These are phyloP conservation scores for Scaptomyza graminum DNA, from an alignment of 1,140 invertebrate genomes.

Conservation along the genomic window DNA sequence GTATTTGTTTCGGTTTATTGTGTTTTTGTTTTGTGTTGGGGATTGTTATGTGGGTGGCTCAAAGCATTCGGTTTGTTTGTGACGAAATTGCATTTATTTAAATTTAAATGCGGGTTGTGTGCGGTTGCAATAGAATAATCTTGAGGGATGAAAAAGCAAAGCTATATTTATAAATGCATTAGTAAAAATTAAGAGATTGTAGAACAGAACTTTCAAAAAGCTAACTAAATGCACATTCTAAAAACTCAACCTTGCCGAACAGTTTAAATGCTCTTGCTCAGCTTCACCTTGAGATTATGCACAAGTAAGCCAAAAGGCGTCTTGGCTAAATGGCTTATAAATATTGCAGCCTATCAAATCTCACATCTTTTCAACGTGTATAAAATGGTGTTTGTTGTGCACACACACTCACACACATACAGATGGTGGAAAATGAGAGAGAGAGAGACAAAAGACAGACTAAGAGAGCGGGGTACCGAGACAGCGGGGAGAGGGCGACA, in stretches of 20 bases:
- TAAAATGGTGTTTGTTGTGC: conserved; percentile 35
- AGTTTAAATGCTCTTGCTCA: background rate
- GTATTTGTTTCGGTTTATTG: conserved; percentile 7
- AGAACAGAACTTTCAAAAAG: background rate
- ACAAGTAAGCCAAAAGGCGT: conserved; percentile 18
- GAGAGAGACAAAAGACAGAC: background rate
- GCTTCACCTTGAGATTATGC: conserved; percentile 46
- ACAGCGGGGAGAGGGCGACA: conserved; percentile 6
- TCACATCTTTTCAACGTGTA: conserved; percentile 40
- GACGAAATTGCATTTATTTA: conserved; percentile 54
- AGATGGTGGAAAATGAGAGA: background rate
- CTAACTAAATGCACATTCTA: conserved; percentile 2
- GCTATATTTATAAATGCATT: background rate
- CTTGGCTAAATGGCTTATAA: conserved; percentile 36
- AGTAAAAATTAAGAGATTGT: background rate
- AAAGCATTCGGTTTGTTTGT: conserved; percentile 22
- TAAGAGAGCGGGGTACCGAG: conserved; percentile 6
- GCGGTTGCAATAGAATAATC: background rate
- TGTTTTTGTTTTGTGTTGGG: conserved; percentile 14
- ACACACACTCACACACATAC: conserved; percentile 17
- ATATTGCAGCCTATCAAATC: conserved; percentile 31
- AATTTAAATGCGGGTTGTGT: conserved; percentile 1
- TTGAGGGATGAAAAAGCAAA: background rate
- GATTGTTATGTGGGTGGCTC: background rate
- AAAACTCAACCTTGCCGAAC: conserved; percentile 4